Percentiles rank a stretch among this genome's conserved stretches.
These are phyloP conservation scores for Gila robusta DNA, from an alignment of 2,797 vertebrate species.

Conservation along the genomic window DNA sequence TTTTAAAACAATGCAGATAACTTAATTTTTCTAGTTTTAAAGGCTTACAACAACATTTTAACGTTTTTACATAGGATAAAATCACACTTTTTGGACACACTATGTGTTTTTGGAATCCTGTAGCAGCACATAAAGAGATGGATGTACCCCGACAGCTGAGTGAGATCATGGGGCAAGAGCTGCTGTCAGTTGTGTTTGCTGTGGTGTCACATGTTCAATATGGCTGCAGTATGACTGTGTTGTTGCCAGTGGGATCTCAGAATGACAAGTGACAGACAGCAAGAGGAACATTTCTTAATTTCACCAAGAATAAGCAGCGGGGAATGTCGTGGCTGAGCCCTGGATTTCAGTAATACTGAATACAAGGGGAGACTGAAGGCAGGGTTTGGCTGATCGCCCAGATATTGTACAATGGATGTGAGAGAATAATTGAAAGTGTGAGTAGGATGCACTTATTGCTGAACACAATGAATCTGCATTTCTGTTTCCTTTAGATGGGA, in stretches of 20 bases:
- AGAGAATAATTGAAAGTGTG: constrained; percentile 1
- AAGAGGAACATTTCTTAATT: background rate
- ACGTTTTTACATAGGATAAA: background rate
- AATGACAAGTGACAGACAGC: background rate
- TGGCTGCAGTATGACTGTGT: constrained; percentile 20
- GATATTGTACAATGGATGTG: background rate
- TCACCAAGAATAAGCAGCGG: background rate
- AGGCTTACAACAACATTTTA: background rate
- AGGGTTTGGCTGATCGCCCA: constrained; percentile 18
- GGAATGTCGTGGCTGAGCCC: background rate
- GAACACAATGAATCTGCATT: constrained; percentile 18
- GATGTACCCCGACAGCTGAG: constrained; percentile 34
- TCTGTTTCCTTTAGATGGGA: background rate
- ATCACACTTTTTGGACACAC: background rate
- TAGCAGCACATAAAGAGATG: background rate
- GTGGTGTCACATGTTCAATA: constrained; percentile 41
- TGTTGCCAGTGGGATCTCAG: background rate
- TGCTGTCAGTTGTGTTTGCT: constrained; percentile 18
- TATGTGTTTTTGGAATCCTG: background rate
- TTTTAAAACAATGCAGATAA: background rate
- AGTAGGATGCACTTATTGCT: constrained; percentile 19
- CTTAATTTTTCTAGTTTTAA: background rate
- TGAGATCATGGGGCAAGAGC: constrained; percentile 11
- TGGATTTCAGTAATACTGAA: constrained; percentile 22
- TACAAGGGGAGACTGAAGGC: background rate